Evolutionary conservation across 1,140 invertebrate species (phyloP).

Genomic region (Aphis craccivora): DNA sequence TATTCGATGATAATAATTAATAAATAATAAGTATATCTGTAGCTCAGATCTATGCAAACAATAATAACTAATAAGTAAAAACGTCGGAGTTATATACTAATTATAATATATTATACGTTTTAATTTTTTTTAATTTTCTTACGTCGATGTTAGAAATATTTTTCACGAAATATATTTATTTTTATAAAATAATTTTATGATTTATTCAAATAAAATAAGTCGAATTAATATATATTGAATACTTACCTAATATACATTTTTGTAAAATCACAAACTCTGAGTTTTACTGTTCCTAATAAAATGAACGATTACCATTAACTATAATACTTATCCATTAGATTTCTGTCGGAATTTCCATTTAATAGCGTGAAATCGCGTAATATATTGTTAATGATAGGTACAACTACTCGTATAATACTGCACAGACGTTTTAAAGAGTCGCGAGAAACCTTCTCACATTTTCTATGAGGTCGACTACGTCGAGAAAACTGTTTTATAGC

Average conservation of each 20-base stretch:
- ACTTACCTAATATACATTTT: neutral
- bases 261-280: neutral
- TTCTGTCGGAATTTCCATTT: constrained; percentile 7
- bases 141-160: neutral
- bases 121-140: neutral
- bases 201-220: neutral
- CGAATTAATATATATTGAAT: neutral
- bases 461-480: neutral
- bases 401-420: neutral
- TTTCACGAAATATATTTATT: neutral
- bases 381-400: constrained; percentile 32
- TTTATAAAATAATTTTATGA: neutral
- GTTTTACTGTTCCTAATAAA: constrained; percentile 11
- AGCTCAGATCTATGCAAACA: neutral
- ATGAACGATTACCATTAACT: neutral
- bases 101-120: neutral
- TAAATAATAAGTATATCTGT: neutral
- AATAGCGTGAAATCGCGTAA: constrained; percentile 15
- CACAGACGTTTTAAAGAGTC: neutral
- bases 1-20: too few species aligned
- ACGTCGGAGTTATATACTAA: neutral
- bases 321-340: constrained; percentile 10
- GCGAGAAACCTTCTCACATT: neutral
- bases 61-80: neutral
- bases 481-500: neutral